Evolutionary conservation across 2,888 invertebrate species (phyloP).

Genomic region (Diploptera punctata): DNA sequence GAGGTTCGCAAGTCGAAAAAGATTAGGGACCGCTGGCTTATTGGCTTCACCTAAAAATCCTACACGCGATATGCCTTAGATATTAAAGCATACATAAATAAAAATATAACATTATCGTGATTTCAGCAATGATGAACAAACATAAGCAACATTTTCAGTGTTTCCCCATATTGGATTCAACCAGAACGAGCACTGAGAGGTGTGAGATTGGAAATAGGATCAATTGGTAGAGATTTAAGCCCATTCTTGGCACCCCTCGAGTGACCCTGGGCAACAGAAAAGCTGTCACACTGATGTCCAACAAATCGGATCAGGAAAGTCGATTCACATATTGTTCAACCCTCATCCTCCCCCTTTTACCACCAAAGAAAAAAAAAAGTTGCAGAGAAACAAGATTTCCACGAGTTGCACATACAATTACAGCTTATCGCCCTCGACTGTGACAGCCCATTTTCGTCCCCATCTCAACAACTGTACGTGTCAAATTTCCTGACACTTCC

Average conservation of each 20-base stretch:
- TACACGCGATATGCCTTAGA: too few species aligned
- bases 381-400: constrained; percentile 12
- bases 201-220: background rate
- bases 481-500: background rate
- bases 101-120: too few species aligned
- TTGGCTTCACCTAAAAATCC: too few species aligned
- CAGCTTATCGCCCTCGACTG: background rate
- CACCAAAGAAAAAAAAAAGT: background rate
- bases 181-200: too few species aligned
- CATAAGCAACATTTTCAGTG: too few species aligned
- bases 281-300: constrained; percentile 22
- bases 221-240: constrained; percentile 11
- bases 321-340: constrained; percentile 8
- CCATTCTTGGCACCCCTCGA: background rate
- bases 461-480: background rate
- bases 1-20: too few species aligned
- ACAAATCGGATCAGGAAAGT: constrained; percentile 29
- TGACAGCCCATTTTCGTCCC: background rate
- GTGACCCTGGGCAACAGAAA: background rate
- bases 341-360: background rate
- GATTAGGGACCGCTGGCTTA: too few species aligned
- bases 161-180: too few species aligned
- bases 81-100: too few species aligned
- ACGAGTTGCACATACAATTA: constrained; percentile 1
- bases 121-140: too few species aligned